Base-by-base conservation (phyloP, 2,113 vertebrate genomes). In the Odontesthes bonariensis region DNA sequence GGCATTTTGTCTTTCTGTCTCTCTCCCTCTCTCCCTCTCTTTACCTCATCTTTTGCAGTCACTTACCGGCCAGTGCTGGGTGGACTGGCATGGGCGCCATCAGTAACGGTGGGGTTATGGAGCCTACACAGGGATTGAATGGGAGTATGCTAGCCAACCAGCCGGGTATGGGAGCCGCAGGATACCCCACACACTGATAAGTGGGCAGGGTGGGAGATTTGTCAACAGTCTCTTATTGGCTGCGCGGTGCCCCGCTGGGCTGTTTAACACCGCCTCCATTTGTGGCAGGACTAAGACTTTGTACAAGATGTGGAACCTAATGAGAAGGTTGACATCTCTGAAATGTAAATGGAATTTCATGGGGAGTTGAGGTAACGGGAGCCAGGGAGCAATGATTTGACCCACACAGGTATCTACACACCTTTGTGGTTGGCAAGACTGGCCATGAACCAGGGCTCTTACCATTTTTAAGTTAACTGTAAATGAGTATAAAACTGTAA, bases 171-270 rank as follows among this genome's bases (percentile, higher is more conserved):
- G 95, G 96, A 65, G 94, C 97, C 87, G 86, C 96, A 58, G 96
- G 96, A 90, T 97, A 96, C 89, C 96, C 97, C 89, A 95, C 96
- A 56, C 96, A 96, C 80, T 98, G 94, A 97, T 93, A 92, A 79
- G 85, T 82, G 86, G 89, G 79, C 82, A 72, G 86, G 90, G 86
- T 74, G 82, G 79, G 79, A 80, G 73, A 75, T 79, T 83, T 87
- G 77, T 84, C 82, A 87, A 78, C 84, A 86, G 92, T 92, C 86
- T 88, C 84, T 89, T 86, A 76, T 22, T 81, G 91, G 94, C 93
- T 90, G 82, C 76, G 61, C 74, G 83, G 91, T 81, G 88, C 91
- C 90, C 84, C 60, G 78, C 75, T 81, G 92, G 88, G 86, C 85
- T 92, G 91, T 93, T 70, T 89, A 93, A 92, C 90, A 74, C 75